Conservation (phyloP, 1,140 invertebrate species). For the Belonocnema kinseyi region DNA sequence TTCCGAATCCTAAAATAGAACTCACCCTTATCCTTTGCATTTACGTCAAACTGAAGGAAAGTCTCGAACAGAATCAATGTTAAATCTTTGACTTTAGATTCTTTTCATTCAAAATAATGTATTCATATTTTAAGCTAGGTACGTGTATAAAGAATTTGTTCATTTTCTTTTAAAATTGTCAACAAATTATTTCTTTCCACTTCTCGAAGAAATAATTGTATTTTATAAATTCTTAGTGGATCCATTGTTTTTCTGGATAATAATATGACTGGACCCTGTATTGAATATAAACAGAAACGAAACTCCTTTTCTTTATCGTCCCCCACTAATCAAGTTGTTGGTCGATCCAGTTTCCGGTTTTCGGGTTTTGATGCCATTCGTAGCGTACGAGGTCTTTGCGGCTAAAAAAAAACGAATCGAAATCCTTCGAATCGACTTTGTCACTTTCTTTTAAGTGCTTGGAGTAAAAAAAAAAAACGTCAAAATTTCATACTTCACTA, state of each 20-base stretch:
- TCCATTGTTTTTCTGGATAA: not conserved
- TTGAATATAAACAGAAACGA: not conserved
- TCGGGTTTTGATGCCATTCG: not conserved
- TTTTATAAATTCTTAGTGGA: not conserved
- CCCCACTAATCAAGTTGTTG: not conserved
- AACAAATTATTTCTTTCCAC: too few species aligned
- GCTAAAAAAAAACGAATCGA: not conserved
- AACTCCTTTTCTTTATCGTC: not conserved
- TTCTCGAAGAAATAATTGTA: not conserved
- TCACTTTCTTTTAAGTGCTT: conserved; percentile 15
- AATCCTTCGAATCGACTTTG: conserved; percentile 3
- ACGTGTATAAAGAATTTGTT: too few species aligned
- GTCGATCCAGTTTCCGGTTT: not conserved
- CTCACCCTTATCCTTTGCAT: not conserved
- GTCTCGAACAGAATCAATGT: not conserved
- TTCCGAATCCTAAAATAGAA: conserved; percentile 1
- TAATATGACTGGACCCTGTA: not conserved
- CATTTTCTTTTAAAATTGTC: too few species aligned
- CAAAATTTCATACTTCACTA: not conserved
- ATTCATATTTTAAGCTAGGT: too few species aligned
- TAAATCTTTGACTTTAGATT: not conserved
- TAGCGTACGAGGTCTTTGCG: not conserved
- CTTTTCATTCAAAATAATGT: too few species aligned
- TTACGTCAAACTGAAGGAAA: conserved; percentile 5
- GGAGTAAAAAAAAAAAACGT: not conserved